A percentile compares a stretch with the other conserved stretches of the same genome.
These are phyloP conservation scores for Augochlorella aurata DNA, from an alignment of 2,888 invertebrate genomes.

Conservation along the genomic window DNA sequence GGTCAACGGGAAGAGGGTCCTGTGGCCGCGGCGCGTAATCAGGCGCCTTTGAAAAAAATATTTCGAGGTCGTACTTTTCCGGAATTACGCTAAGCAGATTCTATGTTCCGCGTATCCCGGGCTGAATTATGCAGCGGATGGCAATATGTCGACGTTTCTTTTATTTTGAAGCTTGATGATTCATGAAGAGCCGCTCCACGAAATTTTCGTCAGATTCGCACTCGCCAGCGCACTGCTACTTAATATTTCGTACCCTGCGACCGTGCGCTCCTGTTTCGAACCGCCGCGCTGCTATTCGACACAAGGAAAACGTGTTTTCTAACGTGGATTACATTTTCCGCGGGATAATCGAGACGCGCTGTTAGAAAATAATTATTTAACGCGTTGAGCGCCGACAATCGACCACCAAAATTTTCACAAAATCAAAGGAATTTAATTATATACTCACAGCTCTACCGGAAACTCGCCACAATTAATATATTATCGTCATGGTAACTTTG, in stretches of 20 bases:
- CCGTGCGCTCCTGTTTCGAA: neutral
- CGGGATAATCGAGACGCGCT: neutral
- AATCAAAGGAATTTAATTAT: too few species aligned
- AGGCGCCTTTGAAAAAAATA: slow-evolving; percentile 64
- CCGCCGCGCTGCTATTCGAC: neutral
- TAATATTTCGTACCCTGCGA: neutral
- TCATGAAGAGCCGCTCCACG: slow-evolving; percentile 43
- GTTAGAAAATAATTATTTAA: too few species aligned
- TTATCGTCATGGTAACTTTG: too few species aligned
- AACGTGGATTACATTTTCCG: neutral
- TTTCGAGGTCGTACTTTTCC: slow-evolving; percentile 48
- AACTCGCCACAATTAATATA: too few species aligned
- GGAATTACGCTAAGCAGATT: slow-evolving; percentile 63
- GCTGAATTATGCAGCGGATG: slow-evolving; percentile 56
- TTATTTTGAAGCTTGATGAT: slow-evolving; percentile 52
- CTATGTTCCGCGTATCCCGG: slow-evolving; percentile 47
- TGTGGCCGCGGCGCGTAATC: slow-evolving; percentile 44
- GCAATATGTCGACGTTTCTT: slow-evolving; percentile 27
- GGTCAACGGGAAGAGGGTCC: slow-evolving; percentile 26
- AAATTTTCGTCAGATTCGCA: slow-evolving; percentile 48
- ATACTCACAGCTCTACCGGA: too few species aligned
- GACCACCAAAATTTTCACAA: too few species aligned
- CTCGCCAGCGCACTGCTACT: slow-evolving; percentile 43
- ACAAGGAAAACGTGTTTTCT: neutral
- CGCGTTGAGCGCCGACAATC: too few species aligned